phyloP scores from a whole-genome alignment of 2,888 invertebrate species.

The Hyles lineata region DNA sequence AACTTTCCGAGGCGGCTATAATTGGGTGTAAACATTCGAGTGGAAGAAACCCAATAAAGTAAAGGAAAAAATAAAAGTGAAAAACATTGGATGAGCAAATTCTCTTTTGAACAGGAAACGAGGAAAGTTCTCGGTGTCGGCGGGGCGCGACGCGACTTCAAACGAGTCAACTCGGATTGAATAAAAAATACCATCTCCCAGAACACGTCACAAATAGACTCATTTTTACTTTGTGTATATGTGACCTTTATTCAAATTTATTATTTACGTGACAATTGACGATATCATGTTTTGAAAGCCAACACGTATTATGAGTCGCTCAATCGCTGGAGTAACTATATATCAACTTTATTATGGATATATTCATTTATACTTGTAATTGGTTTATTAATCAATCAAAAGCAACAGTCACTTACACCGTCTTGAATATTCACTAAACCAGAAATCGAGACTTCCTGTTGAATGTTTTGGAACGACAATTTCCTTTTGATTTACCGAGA shows the following conservation, averaged over 20 bases:
- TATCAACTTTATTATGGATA: too few species aligned
- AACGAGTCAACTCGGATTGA: constrained; percentile 31
- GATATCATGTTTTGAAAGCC: too few species aligned
- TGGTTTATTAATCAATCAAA: too few species aligned
- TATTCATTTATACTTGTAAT: too few species aligned
- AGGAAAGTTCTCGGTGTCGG: constrained; percentile 32
- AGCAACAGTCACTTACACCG: too few species aligned
- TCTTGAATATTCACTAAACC: too few species aligned
- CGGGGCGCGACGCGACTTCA: constrained; percentile 28
- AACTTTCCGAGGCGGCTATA: constrained; percentile 12
- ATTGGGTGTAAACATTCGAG: constrained; percentile 20
- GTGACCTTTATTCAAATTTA: background rate
- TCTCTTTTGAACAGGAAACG: constrained; percentile 36
- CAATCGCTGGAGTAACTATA: background rate
- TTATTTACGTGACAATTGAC: too few species aligned
- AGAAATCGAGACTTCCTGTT: too few species aligned
- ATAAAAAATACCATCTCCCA: constrained; percentile 21
- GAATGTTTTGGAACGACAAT: too few species aligned
- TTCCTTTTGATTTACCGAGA: too few species aligned
- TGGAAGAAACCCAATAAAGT: constrained; percentile 16
- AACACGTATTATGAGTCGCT: background rate
- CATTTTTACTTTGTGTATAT: background rate
- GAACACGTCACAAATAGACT: background rate
- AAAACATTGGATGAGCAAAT: constrained; percentile 27
- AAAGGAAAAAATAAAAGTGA: constrained; percentile 19